These are phyloP conservation scores for Phenganax subtilis DNA, from an alignment of 92 coral and sea anemone genomes.

Conservation along the genomic window DNA sequence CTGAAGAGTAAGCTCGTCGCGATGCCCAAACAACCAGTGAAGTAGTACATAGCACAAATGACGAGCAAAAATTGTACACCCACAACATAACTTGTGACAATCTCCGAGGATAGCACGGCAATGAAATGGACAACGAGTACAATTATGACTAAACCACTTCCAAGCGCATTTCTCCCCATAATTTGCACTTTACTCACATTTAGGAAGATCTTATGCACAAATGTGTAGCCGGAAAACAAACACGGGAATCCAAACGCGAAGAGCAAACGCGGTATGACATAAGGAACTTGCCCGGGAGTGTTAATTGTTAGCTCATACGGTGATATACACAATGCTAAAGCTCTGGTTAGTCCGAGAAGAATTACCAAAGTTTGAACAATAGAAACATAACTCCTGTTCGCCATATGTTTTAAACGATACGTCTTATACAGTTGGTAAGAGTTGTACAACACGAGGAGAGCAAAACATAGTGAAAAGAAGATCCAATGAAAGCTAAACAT, in stretches of 20 bases:
- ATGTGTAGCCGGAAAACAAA: slow-evolving; percentile 25
- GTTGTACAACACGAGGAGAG: slow-evolving; percentile 1
- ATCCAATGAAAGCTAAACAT: slow-evolving; percentile 22
- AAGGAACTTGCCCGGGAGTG: slow-evolving; percentile 1
- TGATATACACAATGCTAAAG: slow-evolving; percentile 25
- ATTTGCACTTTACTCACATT: slow-evolving; percentile 21
- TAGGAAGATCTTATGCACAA: slow-evolving; percentile 31
- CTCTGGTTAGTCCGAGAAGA: slow-evolving; percentile 6
- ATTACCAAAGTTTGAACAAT: slow-evolving; percentile 11
- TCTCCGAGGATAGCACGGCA: slow-evolving; percentile 18
- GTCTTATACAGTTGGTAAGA: slow-evolving; percentile 2
- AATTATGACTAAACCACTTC: neutral
- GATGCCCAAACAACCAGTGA: slow-evolving; percentile 17
- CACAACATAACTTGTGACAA: slow-evolving; percentile 5
- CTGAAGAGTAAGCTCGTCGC: slow-evolving; percentile 20
- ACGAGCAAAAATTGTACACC: slow-evolving; percentile 18
- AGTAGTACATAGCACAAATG: slow-evolving; percentile 28
- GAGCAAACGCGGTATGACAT: slow-evolving; percentile 15
- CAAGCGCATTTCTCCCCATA: neutral
- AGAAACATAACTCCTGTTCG: slow-evolving; percentile 8
- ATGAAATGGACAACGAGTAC: slow-evolving; percentile 13
- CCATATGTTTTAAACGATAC: neutral
- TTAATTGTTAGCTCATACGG: slow-evolving; percentile 26
- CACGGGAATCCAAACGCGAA: slow-evolving; percentile 29
- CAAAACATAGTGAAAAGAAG: slow-evolving; percentile 24